phyloP scores from a whole-genome alignment of 2,113 vertebrate species.

The Triplophysa siluroides region DNA sequence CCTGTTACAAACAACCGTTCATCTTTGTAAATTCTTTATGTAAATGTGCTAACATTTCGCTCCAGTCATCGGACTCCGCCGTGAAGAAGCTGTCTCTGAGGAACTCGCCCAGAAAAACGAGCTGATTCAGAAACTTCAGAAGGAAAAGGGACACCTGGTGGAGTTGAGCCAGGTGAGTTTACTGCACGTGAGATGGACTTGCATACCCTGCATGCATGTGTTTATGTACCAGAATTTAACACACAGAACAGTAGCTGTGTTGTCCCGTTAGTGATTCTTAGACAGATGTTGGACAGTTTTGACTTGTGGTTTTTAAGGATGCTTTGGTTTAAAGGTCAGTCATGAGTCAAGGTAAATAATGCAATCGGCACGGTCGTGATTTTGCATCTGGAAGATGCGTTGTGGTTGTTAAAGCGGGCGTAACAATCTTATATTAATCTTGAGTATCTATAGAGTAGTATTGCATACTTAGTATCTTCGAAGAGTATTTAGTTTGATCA shows the following conservation, averaged over 20 bases:
- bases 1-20: background rate
- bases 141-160: constrained; percentile 73
- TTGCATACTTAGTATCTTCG: too few species aligned
- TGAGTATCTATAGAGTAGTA: too few species aligned
- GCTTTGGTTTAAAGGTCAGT: constrained; percentile 33
- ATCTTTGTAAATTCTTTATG: background rate
- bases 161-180: constrained; percentile 73
- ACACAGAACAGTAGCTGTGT: background rate
- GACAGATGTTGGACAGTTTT: constrained; percentile 38
- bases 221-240: constrained; percentile 4
- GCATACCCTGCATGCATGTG: constrained; percentile 4
- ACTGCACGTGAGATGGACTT: background rate
- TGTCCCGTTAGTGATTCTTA: background rate
- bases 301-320: background rate
- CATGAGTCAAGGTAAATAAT: constrained; percentile 18
- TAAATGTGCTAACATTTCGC: background rate
- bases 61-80: constrained; percentile 61
- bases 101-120: constrained; percentile 66
- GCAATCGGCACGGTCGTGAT: constrained; percentile 10
- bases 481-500: too few species aligned
- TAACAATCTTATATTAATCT: too few species aligned
- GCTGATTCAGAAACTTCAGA: constrained; percentile 66
- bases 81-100: constrained; percentile 65
- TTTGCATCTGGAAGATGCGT: constrained; percentile 48
- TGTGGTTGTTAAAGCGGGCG: too few species aligned